A percentile compares a stretch with the other conserved stretches of the same genome.
Conservation (phyloP, 2,888 invertebrate genomes). For the Pseudococcus viburni region DNA sequence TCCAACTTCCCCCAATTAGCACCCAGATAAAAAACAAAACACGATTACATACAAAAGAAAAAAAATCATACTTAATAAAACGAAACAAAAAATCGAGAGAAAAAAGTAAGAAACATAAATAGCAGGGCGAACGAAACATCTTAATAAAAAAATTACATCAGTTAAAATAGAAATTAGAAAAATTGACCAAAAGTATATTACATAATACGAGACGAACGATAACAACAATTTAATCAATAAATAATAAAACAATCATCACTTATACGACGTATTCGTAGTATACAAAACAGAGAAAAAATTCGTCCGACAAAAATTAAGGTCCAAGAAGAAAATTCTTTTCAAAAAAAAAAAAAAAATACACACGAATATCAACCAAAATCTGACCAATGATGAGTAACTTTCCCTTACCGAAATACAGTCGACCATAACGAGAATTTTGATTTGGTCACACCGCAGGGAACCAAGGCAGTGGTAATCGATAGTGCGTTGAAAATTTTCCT, state of each 20-base stretch:
- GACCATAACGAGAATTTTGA: neutral
- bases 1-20: neutral
- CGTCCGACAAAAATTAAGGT: neutral
- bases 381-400: neutral
- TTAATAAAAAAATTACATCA: neutral
- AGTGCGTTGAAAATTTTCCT: constrained; percentile 1
- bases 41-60: neutral
- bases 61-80: constrained; percentile 8
- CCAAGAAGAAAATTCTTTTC: neutral
- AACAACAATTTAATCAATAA: constrained; percentile 14
- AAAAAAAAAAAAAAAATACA: neutral
- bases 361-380: neutral
- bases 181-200: neutral
- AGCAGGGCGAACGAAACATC: constrained; percentile 2
- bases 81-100: neutral
- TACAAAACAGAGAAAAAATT: neutral
- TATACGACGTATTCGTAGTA: constrained; percentile 4
- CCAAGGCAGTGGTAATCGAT: neutral
- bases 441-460: constrained; percentile 1
- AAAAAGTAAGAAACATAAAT: neutral
- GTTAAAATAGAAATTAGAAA: neutral
- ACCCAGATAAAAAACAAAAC: neutral
- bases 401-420: neutral
- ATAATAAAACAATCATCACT: constrained; percentile 14
- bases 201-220: constrained; percentile 3